A percentile compares a stretch with the other conserved stretches of the same genome.
phyloP scores from a whole-genome alignment of 2,797 vertebrate genomes.

The Dallia pectoralis region DNA sequence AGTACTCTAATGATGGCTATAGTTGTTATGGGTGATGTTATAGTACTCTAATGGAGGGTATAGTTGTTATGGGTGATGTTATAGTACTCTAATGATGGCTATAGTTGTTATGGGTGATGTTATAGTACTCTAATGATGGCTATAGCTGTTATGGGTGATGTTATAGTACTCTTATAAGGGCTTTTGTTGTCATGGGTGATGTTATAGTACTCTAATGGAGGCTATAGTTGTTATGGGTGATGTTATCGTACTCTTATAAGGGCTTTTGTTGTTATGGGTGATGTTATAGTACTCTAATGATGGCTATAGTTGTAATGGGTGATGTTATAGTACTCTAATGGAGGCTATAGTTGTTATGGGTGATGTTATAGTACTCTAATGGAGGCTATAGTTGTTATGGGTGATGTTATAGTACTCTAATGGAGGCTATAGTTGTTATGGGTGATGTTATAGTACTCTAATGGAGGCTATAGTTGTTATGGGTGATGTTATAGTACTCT shows the following conservation, averaged over 20 bases:
- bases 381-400: not conserved
- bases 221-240: not conserved
- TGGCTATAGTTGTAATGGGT: not conserved
- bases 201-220: not conserved
- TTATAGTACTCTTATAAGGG: not conserved
- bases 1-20: not conserved
- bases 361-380: not conserved
- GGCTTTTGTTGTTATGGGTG: not conserved
- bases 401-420: not conserved
- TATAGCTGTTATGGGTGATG: not conserved
- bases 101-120: not conserved
- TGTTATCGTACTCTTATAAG: not conserved
- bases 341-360: not conserved
- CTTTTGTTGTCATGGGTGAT: not conserved
- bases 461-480: not conserved
- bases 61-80: not conserved
- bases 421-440: not conserved
- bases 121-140: not conserved
- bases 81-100: not conserved
- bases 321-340: not conserved
- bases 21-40: not conserved
- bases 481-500: not conserved
- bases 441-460: not conserved
- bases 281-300: not conserved
- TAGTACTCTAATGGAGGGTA: not conserved